These are phyloP conservation scores for Thaleichthys pacificus DNA, from an alignment of 2,797 vertebrate genomes.

Conservation along the genomic window DNA sequence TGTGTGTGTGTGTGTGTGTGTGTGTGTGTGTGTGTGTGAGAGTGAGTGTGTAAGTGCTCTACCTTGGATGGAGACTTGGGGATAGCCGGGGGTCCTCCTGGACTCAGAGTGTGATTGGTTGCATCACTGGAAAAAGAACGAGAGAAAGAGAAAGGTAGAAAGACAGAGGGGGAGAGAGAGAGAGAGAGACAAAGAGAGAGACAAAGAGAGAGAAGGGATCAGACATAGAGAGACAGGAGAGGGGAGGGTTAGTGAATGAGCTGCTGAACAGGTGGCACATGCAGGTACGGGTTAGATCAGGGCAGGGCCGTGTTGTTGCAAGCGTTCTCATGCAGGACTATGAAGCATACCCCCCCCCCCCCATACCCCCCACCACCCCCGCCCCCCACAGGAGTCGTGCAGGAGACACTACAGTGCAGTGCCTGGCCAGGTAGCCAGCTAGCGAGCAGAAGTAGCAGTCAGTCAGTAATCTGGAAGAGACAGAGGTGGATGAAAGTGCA, in stretches of 20 bases:
- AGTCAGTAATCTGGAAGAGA: background rate
- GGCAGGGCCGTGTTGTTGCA: conserved; percentile 25
- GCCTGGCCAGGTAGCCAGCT: conserved; percentile 26
- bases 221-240: conserved; percentile 1
- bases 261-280: conserved; percentile 39
- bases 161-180: conserved; percentile 9
- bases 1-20: background rate
- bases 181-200: conserved; percentile 12
- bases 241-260: background rate
- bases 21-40: conserved; percentile 7
- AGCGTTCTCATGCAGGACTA: conserved; percentile 63
- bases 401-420: conserved; percentile 45
- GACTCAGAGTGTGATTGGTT: conserved; percentile 85
- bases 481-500: background rate
- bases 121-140: conserved; percentile 75
- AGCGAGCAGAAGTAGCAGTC: conserved; percentile 35
- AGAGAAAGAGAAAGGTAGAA: conserved; percentile 9
- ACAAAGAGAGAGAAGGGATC: background rate
- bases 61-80: conserved; percentile 98
- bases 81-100: conserved; percentile 81
- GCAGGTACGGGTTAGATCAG: conserved; percentile 35
- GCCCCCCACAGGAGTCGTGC: conserved; percentile 48
- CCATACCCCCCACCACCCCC: background rate
- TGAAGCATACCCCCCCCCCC: background rate
- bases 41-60: conserved; percentile 24